phyloP scores from a whole-genome alignment of 2,888 invertebrate genomes.

The Teinopalpus imperialis region DNA sequence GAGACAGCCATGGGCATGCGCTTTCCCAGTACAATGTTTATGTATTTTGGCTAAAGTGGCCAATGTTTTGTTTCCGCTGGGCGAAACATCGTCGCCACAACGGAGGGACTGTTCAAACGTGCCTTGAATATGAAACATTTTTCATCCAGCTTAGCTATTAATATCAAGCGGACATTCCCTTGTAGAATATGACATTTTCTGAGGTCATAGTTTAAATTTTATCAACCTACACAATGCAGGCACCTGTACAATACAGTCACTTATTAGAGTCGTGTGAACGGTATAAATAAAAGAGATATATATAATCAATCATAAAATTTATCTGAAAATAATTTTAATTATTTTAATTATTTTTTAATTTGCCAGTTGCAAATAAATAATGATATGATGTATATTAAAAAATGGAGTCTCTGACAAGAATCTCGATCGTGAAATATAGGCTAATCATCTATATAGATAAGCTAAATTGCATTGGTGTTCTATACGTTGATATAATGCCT shows the following conservation, averaged over 20 bases:
- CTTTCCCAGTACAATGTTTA: constrained; percentile 88
- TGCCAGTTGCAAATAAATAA: neutral
- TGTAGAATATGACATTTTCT: constrained; percentile 55
- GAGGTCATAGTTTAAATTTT: constrained; percentile 54
- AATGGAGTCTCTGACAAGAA: constrained; percentile 21
- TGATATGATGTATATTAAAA: neutral
- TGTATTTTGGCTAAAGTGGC: constrained; percentile 83
- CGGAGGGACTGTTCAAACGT: constrained; percentile 83
- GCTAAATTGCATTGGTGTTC: constrained; percentile 7
- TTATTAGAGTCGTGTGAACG: constrained; percentile 51
- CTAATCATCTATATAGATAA: neutral
- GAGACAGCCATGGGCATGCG: constrained; percentile 87
- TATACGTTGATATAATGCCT: constrained; percentile 5
- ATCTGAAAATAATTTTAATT: neutral
- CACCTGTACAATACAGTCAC: constrained; percentile 62
- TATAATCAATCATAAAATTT: constrained; percentile 6
- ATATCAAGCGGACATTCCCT: constrained; percentile 39
- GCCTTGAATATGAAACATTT: constrained; percentile 78
- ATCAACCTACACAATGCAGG: constrained; percentile 54
- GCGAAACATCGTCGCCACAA: constrained; percentile 71
- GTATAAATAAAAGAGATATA: constrained; percentile 43
- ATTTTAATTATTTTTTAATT: too few relatives aligned
- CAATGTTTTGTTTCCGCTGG: constrained; percentile 73
- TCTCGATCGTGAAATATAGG: constrained; percentile 5
- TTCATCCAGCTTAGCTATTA: constrained; percentile 39